Evolutionary conservation across 2,113 vertebrate species (phyloP).

Genomic region (Thryonomys swinderianus): DNA sequence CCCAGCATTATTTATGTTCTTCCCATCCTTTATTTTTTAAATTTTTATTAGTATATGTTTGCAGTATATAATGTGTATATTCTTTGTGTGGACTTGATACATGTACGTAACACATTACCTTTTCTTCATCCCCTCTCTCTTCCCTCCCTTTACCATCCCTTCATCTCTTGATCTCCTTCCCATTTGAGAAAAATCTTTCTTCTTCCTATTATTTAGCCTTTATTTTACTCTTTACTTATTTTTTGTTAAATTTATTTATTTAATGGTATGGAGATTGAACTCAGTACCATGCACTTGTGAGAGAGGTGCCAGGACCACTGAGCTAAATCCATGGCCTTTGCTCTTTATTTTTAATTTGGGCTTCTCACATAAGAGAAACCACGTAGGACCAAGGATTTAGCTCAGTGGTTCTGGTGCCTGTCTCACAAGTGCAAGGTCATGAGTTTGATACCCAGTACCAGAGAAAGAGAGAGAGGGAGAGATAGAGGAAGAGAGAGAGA

Average conservation of each 20-base stretch:
- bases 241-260: too few species aligned
- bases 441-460: too few species aligned
- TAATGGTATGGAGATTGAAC: too few species aligned
- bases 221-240: neutral
- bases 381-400: too few species aligned
- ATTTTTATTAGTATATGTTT: neutral
- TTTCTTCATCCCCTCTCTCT: neutral
- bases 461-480: neutral
- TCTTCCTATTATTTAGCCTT: neutral
- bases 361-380: neutral
- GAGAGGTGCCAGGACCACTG: too few species aligned
- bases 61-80: neutral
- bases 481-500: neutral
- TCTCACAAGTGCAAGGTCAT: too few species aligned
- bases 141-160: neutral
- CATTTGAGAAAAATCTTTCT: neutral
- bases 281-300: too few species aligned
- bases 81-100: neutral
- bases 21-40: too few species aligned
- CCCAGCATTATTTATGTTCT: too few species aligned
- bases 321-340: too few species aligned
- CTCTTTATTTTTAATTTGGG: neutral
- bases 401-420: too few species aligned
- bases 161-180: neutral
- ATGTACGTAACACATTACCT: neutral